phyloP scores from a whole-genome alignment of 2,113 vertebrate species.

The Enhydra lutris region DNA sequence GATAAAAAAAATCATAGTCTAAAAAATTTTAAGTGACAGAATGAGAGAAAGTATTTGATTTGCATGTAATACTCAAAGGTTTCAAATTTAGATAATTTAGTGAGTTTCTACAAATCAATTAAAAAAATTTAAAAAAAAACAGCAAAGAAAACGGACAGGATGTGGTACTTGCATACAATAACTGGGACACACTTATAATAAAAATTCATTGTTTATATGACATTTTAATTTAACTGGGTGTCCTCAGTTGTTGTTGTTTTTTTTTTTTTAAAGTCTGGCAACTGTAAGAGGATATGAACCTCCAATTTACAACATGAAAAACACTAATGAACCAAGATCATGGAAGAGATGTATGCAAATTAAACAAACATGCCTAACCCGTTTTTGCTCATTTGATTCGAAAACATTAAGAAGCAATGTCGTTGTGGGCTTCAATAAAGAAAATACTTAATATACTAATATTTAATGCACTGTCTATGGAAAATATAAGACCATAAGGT shows the following conservation, averaged over 20 bases:
- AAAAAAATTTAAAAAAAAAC: background rate
- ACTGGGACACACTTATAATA: background rate
- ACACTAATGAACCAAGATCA: background rate
- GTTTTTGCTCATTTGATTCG: background rate
- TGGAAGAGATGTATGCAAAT: background rate
- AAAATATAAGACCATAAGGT: background rate
- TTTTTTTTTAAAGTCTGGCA: background rate
- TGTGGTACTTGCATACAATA: background rate
- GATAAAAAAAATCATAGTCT: background rate
- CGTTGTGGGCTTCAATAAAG: background rate
- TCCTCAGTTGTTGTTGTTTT: background rate
- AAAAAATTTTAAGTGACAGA: background rate
- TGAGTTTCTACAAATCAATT: background rate
- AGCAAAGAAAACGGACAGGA: background rate
- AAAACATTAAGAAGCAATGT: background rate
- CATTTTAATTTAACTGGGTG: background rate
- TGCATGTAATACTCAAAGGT: background rate
- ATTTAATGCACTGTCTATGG: background rate
- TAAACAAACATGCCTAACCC: background rate
- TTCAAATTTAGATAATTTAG: background rate
- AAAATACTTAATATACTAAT: background rate
- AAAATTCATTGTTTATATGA: background rate
- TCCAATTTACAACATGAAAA: background rate
- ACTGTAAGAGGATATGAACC: background rate
- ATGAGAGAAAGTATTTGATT: background rate